Conservation (phyloP, 2,113 vertebrate species). For the Hypanus sabinus region DNA sequence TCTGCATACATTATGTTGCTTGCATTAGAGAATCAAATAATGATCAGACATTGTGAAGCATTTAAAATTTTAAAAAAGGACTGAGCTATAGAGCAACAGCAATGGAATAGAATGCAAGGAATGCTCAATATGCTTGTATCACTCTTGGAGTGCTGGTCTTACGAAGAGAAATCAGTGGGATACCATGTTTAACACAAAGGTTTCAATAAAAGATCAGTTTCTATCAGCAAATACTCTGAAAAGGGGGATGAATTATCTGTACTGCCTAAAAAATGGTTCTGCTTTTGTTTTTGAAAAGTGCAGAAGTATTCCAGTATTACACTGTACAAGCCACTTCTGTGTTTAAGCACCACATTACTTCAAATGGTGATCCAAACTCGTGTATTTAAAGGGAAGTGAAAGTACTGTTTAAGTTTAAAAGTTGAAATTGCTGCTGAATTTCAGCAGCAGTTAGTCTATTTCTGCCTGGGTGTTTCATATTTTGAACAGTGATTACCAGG, state of each 20-base stretch:
- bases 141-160: background rate
- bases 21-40: background rate
- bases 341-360: background rate
- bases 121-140: background rate
- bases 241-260: background rate
- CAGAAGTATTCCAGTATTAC: background rate
- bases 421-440: background rate
- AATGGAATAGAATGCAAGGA: background rate
- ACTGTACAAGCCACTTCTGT: background rate
- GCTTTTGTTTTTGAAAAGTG: background rate
- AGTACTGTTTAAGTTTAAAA: background rate
- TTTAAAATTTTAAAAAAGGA: background rate
- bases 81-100: background rate
- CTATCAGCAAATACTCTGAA: background rate
- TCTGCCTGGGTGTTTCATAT: background rate
- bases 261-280: background rate
- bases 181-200: background rate
- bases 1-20: background rate
- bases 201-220: background rate
- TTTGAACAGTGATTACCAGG: background rate
- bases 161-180: background rate
- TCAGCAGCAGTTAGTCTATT: background rate
- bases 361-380: background rate
- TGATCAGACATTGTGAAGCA: background rate
- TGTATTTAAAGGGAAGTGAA: background rate